Base-by-base conservation (phyloP, 2,113 vertebrate genomes). In the Recurvirostra avosetta region DNA sequence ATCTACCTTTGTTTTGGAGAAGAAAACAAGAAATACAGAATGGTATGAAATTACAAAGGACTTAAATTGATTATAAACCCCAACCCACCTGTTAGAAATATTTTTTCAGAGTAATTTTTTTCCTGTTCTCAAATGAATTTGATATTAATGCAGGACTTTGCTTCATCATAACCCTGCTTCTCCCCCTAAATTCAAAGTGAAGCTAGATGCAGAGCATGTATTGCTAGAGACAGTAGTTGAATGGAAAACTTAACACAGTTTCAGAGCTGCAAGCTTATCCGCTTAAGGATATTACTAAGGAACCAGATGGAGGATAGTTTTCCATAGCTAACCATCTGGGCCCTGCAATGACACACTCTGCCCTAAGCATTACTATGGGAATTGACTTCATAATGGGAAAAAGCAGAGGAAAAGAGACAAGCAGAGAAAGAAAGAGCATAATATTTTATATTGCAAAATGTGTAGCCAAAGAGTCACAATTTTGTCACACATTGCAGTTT, bases 271-370 rank as follows among this genome's bases (percentile, higher is more conserved):
- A 58, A 47, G 70, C 12, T 91, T 79, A 47, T 73, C 70, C 0
- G 15, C 95, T 91, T 66, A 65, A 76, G 66, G 89, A 94, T 81
- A 95, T 85, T 85, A 45, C 86, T 45, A 17, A 91, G 70, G 23
- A 91, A 67, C 9, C 96, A 97, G 91, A 95, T 95, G 95, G 96
- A 87, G 63, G 73, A 79, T 49, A 38, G 72, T 93, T 96, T 86
- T 88, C 86, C 80, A 68, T 4, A 79, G 88, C 81, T 80, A 88
- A 66, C 82, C 96, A 93, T 95, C 92, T 97, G 94, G 86, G 89
- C 58, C 77, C 53, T 91, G 73, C 66, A 87, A 71, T 87, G 77
- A 50, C 53, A 21, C 58, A 61, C 92, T 87, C 70, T 96, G 91
- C 92, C 86, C 80, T 91, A 38, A 91, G 86, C 73, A 88, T 68